Percentiles rank a stretch among this genome's conserved stretches.
These are phyloP conservation scores for Moxostoma hubbsi DNA, from an alignment of 2,797 vertebrate genomes.

Conservation along the genomic window DNA sequence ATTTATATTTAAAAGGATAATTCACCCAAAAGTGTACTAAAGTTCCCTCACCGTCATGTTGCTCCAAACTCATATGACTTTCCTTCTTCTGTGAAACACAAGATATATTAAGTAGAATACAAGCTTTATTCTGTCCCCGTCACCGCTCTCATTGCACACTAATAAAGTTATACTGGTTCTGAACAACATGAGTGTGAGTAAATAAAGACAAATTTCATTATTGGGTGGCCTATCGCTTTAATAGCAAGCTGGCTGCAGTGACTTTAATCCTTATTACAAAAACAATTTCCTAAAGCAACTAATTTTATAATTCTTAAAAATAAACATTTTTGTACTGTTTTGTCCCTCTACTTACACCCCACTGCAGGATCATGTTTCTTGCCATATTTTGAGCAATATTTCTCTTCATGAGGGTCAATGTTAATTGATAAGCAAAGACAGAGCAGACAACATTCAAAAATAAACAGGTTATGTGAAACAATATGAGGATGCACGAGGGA, in stretches of 20 bases:
- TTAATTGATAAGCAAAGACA: background rate
- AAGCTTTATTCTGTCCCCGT: too few species aligned
- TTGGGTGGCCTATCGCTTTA: background rate
- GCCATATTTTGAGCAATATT: background rate
- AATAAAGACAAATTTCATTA: too few species aligned
- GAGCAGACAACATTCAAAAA: too few species aligned
- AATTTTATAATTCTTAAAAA: constrained; percentile 6
- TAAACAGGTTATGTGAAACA: too few species aligned
- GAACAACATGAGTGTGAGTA: too few species aligned
- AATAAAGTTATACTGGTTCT: too few species aligned
- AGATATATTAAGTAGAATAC: too few species aligned
- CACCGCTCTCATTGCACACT: too few species aligned
- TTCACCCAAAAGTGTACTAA: too few species aligned
- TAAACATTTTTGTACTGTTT: constrained; percentile 21
- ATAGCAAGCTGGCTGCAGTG: constrained; percentile 13
- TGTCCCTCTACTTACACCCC: background rate
- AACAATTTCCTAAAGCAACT: background rate
- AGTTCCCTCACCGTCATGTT: too few species aligned
- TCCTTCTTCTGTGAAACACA: too few species aligned
- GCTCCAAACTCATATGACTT: too few species aligned
- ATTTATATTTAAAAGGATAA: background rate
- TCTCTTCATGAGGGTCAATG: background rate
- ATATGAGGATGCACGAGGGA: background rate
- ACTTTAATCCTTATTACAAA: constrained; percentile 1
- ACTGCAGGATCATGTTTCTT: background rate